Conservation (phyloP, 2,888 invertebrate species). For the Mimumesa dahlbomi region DNA sequence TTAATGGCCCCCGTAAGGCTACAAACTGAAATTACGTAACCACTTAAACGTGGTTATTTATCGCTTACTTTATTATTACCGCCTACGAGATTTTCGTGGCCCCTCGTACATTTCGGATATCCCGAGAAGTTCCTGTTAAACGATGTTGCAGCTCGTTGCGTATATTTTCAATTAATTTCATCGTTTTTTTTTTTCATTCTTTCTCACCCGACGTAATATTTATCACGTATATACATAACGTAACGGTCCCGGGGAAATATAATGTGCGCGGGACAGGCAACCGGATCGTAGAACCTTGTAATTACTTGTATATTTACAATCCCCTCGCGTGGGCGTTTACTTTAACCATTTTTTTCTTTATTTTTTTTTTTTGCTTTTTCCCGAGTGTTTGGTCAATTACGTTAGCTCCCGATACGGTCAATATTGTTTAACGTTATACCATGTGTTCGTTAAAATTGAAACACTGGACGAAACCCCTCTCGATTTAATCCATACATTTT, state of each 20-base stretch:
- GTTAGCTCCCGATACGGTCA: no score
- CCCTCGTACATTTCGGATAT: conserved; percentile 30
- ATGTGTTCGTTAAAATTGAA: no score
- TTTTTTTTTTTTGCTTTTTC: no score
- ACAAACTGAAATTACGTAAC: conserved; percentile 76
- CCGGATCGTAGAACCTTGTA: no score
- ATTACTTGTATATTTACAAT: no score
- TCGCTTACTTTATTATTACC: conserved; percentile 74
- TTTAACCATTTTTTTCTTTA: no score
- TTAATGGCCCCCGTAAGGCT: conserved; percentile 69
- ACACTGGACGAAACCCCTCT: no score
- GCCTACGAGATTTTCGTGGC: conserved; percentile 55
- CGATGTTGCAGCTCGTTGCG: conserved; percentile 48
- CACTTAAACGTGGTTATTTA: conserved; percentile 76
- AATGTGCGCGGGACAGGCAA: no score
- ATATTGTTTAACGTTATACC: no score
- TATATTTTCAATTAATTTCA: conserved; percentile 52
- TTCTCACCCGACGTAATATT: conserved; percentile 13
- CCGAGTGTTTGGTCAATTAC: no score
- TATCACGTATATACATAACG: conserved; percentile 13
- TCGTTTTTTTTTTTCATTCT: not conserved
- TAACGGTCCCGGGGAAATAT: conserved; percentile 13
- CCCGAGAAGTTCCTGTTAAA: conserved; percentile 52
- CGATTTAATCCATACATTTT: no score
- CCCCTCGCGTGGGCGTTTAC: no score